Evolutionary conservation across 2,888 invertebrate species (phyloP).

Genomic region (Phortica magna): DNA sequence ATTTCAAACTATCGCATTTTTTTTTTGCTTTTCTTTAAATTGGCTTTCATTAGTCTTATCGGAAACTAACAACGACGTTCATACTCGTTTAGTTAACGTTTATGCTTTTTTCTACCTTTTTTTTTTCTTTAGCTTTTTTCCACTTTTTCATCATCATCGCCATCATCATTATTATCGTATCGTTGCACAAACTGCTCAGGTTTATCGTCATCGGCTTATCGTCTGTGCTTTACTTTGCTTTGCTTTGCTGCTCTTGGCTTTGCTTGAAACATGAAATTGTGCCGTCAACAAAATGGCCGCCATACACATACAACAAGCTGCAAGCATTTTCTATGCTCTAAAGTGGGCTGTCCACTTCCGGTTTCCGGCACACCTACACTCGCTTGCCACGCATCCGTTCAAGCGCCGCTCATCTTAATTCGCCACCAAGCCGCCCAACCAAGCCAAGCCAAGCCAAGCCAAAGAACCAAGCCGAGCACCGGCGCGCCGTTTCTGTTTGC

Average conservation of each 20-base stretch:
- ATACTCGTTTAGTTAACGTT: background rate
- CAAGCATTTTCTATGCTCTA: too few relatives aligned
- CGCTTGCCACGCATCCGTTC: too few relatives aligned
- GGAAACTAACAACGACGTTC: background rate
- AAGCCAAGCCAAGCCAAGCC: background rate
- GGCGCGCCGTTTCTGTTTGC: background rate
- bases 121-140: background rate
- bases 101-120: background rate
- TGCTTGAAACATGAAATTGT: too few relatives aligned
- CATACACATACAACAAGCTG: too few relatives aligned
- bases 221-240: too few relatives aligned
- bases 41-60: too few relatives aligned
- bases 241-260: too few relatives aligned
- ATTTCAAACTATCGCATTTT: background rate
- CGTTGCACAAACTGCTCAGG: background rate
- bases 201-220: constrained; percentile 2
- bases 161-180: background rate
- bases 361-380: too few relatives aligned
- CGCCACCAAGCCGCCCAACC: background rate
- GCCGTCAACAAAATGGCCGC: too few relatives aligned
- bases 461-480: background rate
- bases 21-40: too few relatives aligned
- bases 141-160: background rate
- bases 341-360: too few relatives aligned
- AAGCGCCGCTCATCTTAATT: too few relatives aligned